Conservation (phyloP, 2,797 vertebrate genomes). For the Limnodromus scolopaceus region DNA sequence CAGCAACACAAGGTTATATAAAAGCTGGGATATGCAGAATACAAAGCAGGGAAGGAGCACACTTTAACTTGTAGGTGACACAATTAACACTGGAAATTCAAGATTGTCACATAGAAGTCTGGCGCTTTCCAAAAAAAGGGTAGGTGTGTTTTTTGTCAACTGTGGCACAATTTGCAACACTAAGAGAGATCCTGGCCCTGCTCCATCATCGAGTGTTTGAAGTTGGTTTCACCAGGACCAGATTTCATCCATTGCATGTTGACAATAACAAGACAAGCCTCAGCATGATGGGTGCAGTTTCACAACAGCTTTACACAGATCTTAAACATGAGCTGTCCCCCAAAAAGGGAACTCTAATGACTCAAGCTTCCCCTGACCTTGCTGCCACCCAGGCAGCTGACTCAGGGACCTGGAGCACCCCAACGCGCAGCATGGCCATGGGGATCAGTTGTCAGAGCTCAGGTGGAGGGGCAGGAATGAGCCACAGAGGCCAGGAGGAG, state of each 20-base stretch:
- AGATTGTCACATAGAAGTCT: neutral
- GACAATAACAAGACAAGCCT: conserved; percentile 6
- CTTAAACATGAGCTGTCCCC: neutral
- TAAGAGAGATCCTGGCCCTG: neutral
- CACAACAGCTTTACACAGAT: neutral
- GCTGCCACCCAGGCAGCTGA: neutral
- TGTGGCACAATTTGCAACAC: neutral
- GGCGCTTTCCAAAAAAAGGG: neutral
- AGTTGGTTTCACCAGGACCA: neutral
- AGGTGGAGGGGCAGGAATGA: neutral
- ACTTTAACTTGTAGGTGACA: neutral
- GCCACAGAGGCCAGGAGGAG: neutral
- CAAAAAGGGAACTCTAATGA: neutral
- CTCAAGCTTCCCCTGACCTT: neutral
- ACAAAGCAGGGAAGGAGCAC: conserved; percentile 8
- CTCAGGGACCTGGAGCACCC: neutral
- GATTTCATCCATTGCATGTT: neutral
- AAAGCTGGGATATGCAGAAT: conserved; percentile 2
- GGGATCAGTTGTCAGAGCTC: neutral
- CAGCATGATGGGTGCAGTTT: neutral
- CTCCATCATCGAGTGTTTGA: neutral
- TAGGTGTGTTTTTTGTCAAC: neutral
- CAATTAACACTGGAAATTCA: conserved; percentile 14
- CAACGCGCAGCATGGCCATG: fast-evolving
- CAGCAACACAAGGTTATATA: conserved; percentile 2